Conservation (phyloP, 1,140 invertebrate species). For the Drosophila melanica region DNA sequence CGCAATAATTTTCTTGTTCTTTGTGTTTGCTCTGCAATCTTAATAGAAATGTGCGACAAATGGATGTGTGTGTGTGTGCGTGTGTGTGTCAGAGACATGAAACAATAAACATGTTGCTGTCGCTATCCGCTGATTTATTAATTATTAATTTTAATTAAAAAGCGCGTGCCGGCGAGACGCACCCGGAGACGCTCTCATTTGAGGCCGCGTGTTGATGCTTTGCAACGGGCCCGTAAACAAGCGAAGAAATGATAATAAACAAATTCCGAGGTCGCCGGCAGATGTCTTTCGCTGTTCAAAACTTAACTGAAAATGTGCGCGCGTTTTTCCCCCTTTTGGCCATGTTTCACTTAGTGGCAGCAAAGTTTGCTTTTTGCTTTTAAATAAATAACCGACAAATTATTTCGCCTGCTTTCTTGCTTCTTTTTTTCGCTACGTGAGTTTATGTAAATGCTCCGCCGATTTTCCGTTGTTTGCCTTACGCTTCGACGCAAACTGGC, state of each 20-base stretch:
- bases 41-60: background rate
- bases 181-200: background rate
- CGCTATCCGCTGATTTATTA: conserved; percentile 11
- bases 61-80: background rate
- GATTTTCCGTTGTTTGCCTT: conserved; percentile 42
- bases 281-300: conserved; percentile 8
- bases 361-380: conserved; percentile 21
- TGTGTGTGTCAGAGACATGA: background rate
- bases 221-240: conserved; percentile 36
- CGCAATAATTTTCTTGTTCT: background rate
- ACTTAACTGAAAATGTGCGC: conserved; percentile 2
- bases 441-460: conserved; percentile 58
- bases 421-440: conserved; percentile 22
- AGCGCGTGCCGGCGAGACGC: conserved; percentile 16
- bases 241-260: conserved; percentile 29
- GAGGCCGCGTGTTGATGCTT: conserved; percentile 2
- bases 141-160: conserved; percentile 58
- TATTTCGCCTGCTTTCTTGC: background rate
- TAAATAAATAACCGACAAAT: conserved; percentile 35
- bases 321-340: conserved; percentile 30
- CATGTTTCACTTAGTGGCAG: conserved; percentile 49
- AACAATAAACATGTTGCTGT: conserved; percentile 17
- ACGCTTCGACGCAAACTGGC: conserved; percentile 36
- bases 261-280: conserved; percentile 29
- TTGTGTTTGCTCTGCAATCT: background rate